Conservation (phyloP, 2,888 invertebrate species). For the Mythimna loreyi region DNA sequence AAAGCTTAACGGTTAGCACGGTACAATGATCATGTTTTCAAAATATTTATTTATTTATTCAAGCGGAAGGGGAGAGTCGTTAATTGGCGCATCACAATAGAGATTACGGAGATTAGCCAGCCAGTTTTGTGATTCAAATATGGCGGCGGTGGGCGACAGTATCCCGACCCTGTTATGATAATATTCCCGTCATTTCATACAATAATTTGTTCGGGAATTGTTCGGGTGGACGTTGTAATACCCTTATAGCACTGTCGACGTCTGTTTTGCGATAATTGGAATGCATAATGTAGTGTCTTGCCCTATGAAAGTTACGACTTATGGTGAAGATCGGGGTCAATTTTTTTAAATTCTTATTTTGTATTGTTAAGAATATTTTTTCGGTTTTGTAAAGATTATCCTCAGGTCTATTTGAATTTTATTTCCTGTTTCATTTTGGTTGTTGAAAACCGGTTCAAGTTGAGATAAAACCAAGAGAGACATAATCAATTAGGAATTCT, state of each 20-base stretch:
- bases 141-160: constrained; percentile 83
- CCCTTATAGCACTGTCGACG: constrained; percentile 57
- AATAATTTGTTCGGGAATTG: constrained; percentile 77
- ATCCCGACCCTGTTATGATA: constrained; percentile 86
- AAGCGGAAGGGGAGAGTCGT: constrained; percentile 88
- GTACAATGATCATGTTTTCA: constrained; percentile 73
- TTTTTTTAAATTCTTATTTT: constrained; percentile 23
- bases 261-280: constrained; percentile 66
- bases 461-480: constrained; percentile 3
- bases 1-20: constrained; percentile 66
- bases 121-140: constrained; percentile 89
- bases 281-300: constrained; percentile 61
- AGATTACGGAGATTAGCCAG: constrained; percentile 86
- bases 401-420: not conserved
- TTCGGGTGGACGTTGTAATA: constrained; percentile 70
- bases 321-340: constrained; percentile 37
- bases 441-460: constrained; percentile 1
- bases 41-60: constrained; percentile 88
- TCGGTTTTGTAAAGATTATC: constrained; percentile 3
- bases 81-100: constrained; percentile 89
- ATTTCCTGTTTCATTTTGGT: constrained; percentile 7
- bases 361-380: constrained; percentile 10
- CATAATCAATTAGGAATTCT: constrained; percentile 33
- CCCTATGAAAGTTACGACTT: constrained; percentile 55
- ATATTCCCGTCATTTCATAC: constrained; percentile 82